Evolutionary conservation across 2,888 invertebrate genomes (phyloP).

Genomic region (Monochamus alternatus): DNA sequence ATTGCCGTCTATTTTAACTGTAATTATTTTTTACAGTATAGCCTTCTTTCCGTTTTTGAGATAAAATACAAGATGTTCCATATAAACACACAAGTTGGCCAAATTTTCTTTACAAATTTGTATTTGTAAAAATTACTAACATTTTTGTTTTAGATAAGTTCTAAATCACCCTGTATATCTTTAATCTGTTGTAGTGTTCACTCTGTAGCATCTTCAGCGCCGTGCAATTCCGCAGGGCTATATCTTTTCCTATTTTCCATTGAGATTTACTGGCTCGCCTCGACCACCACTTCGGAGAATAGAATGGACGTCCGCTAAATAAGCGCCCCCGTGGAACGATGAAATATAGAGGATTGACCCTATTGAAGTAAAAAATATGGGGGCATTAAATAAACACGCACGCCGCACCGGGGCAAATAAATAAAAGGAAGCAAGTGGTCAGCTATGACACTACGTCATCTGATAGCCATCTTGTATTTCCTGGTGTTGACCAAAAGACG

Average conservation of each 20-base stretch:
- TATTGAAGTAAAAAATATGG: conserved; percentile 47
- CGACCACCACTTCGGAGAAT: conserved; percentile 15
- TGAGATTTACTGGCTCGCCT: not conserved
- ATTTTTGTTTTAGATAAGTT: too few species aligned
- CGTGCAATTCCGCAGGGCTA: not conserved
- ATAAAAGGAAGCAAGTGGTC: conserved; percentile 66
- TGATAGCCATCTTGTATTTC: conserved; percentile 71
- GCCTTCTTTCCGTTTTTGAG: too few species aligned
- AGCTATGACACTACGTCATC: conserved; percentile 66
- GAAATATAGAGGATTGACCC: conserved; percentile 47
- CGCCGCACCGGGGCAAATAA: conserved; percentile 60
- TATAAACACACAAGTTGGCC: too few species aligned
- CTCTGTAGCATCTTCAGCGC: too few species aligned
- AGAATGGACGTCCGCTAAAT: conserved; percentile 21
- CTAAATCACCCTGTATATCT: too few species aligned
- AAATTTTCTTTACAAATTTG: too few species aligned
- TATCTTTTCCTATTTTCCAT: conserved; percentile 12
- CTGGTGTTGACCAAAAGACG: conserved; percentile 69
- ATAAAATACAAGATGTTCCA: too few species aligned
- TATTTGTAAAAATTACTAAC: too few species aligned
- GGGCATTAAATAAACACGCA: conserved; percentile 62
- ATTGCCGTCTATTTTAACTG: too few species aligned
- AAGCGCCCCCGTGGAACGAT: conserved; percentile 23
- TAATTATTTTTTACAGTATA: too few species aligned
- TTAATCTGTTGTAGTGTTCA: too few species aligned